Base-by-base conservation (phyloP, 2,888 invertebrate genomes). In the Agrotis ipsilon region DNA sequence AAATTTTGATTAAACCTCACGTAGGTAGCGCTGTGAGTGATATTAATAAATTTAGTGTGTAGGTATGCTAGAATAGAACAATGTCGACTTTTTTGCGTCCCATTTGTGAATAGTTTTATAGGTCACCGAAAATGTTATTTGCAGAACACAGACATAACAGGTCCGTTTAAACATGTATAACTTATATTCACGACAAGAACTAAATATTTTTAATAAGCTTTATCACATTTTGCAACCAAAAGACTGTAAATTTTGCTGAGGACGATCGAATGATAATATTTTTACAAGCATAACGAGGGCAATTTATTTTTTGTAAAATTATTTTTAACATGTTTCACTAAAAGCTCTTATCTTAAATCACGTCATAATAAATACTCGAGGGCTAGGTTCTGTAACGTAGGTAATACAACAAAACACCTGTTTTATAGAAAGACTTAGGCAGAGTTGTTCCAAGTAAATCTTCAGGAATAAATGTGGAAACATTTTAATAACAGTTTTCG, bases 1-100 rank as follows among this genome's bases (percentile, higher is more conserved):
- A 86, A 86, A 85, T 78, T 84, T 86, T 85, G 80, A 86, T 85
- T 86, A 84, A 86, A 86, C 70, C 72, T 75, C 78, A 69, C 74
- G 75, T 85, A 39, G 39, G 81, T 86, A 71, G 70, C 72, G 77
- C 68, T 76, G 80, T 66, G 71, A 75, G 71, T 77, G 82, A 84
- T 78, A 86, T 86, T 86, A 85, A 87, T 84, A 72, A 78, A 81
- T 82, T 82, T 72, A 68, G 70, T 66, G 62, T 39, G 58, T 55
- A 75, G 67, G 51, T 78, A 67, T 66, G 64, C 67, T 76, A 78
- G 78, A 86, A 75, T 81, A 84, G 72, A 75, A 77, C 70, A 75
- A 51, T 72, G 67, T 68, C 61, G 59, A 82, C 61, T 61, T 78
- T 72, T 77, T 69, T 60, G 68, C 71, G 71, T 74, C 19, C 45